Evolutionary conservation across 2,797 vertebrate genomes (phyloP).

Genomic region (Acanthurus leucopareius): DNA sequence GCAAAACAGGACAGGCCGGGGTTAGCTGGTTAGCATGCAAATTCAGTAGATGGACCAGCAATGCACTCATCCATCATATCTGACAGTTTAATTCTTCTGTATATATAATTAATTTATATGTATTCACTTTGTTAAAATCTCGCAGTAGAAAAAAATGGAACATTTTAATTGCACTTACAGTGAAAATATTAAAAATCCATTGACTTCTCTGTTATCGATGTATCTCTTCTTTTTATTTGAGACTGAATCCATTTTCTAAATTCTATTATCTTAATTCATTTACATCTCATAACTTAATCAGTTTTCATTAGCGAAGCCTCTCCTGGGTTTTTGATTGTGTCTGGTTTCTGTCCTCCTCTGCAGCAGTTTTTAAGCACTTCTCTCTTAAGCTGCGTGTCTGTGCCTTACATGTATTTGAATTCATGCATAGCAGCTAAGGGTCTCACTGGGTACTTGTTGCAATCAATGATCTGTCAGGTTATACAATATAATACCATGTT

Average conservation of each 20-base stretch:
- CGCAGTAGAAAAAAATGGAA: not conserved
- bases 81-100: not conserved
- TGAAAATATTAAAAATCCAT: not conserved
- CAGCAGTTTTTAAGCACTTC: not conserved
- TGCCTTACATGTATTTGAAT: not conserved
- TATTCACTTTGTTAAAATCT: not conserved
- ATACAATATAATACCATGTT: not conserved
- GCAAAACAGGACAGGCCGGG: too few species aligned
- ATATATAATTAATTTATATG: too few species aligned
- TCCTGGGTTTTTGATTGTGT: not conserved
- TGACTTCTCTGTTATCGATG: not conserved
- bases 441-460: not conserved
- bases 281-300: conserved; percentile 9
- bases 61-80: not conserved
- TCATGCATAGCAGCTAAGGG: not conserved
- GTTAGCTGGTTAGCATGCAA: too few species aligned
- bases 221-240: not conserved
- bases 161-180: not conserved
- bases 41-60: not conserved
- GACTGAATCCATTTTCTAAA: conserved; percentile 27
- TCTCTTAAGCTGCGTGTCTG: not conserved
- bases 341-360: conserved; percentile 1
- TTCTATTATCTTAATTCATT: conserved; percentile 16
- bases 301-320: conserved; percentile 19
- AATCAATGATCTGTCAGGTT: not conserved